These are phyloP conservation scores for Hanleya hanleyi DNA, from an alignment of 2,888 invertebrate genomes.

Conservation along the genomic window DNA sequence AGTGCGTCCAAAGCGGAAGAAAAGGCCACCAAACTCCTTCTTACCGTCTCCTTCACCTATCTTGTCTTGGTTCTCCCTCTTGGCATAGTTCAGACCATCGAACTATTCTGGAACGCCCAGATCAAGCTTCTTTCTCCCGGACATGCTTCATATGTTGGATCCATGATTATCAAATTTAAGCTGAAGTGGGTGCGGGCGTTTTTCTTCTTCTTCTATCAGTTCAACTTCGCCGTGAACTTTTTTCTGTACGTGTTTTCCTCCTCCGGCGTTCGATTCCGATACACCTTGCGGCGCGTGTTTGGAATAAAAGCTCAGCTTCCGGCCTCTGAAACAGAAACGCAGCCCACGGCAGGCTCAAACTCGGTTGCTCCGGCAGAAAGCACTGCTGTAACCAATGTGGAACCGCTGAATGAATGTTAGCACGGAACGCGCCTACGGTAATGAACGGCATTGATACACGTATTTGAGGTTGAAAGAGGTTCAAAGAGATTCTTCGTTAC, in stretches of 20 bases:
- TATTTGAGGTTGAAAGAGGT: too few species aligned
- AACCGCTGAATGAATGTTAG: too few species aligned
- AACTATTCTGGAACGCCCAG: constrained; percentile 48
- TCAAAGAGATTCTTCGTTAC: too few species aligned
- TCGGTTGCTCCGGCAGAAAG: too few species aligned
- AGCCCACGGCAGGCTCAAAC: too few species aligned
- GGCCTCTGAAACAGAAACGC: too few species aligned
- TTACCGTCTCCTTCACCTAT: constrained; percentile 49
- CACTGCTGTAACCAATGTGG: too few species aligned
- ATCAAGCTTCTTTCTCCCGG: constrained; percentile 28
- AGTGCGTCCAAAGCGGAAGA: constrained; percentile 37
- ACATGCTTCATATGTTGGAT: constrained; percentile 36
- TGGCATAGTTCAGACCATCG: constrained; percentile 52
- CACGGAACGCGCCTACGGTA: too few species aligned
- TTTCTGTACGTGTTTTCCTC: constrained; percentile 52
- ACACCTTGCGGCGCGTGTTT: constrained; percentile 39
- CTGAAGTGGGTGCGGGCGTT: constrained; percentile 54
- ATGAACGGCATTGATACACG: too few species aligned
- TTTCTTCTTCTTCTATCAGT: constrained; percentile 58
- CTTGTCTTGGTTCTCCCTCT: constrained; percentile 51
- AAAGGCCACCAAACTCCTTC: constrained; percentile 46
- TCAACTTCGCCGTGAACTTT: constrained; percentile 56
- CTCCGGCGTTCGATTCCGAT: constrained; percentile 44
- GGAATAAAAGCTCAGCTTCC: constrained; percentile 45
- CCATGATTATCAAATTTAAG: constrained; percentile 44